Percentiles rank a stretch among this genome's conserved stretches.
Conservation (phyloP, 2,888 invertebrate genomes). For the Seira sanloemensis region DNA sequence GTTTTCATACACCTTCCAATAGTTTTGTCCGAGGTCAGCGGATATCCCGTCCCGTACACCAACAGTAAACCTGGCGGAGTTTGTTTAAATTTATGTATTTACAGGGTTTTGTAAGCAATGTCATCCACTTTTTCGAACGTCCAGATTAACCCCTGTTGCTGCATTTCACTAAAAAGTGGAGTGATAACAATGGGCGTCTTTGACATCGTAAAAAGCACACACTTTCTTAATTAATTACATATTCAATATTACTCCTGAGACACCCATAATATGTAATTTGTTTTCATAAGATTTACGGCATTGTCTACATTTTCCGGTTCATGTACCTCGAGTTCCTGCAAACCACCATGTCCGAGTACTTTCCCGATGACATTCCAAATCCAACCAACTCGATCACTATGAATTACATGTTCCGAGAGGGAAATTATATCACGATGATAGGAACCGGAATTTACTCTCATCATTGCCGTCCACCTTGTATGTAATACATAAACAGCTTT, state of each 20-base stretch:
- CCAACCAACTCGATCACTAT: slow-evolving; percentile 6
- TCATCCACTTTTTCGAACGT: too few relatives aligned
- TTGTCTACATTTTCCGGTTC: slow-evolving; percentile 31
- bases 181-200: not conserved
- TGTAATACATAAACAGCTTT: not conserved
- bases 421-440: slow-evolving; percentile 16
- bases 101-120: too few relatives aligned
- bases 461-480: slow-evolving; percentile 20
- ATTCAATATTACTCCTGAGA: not conserved
- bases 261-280: not conserved
- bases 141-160: slow-evolving; percentile 43
- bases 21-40: too few relatives aligned
- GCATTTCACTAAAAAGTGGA: slow-evolving; percentile 28
- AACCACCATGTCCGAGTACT: not conserved
- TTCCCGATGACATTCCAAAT: slow-evolving; percentile 23
- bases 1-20: too few relatives aligned
- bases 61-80: too few relatives aligned
- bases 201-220: slow-evolving; percentile 23
- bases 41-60: too few relatives aligned
- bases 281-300: slow-evolving; percentile 26
- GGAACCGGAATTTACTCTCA: not conserved
- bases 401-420: slow-evolving; percentile 1
- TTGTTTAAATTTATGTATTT: too few relatives aligned
- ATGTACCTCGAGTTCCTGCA: slow-evolving; percentile 12
- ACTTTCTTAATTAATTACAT: not conserved